Percentiles rank a stretch among this genome's conserved stretches.
These are phyloP conservation scores for Lacerta bilineata DNA, from an alignment of 2,797 vertebrate species.

Conservation along the genomic window DNA sequence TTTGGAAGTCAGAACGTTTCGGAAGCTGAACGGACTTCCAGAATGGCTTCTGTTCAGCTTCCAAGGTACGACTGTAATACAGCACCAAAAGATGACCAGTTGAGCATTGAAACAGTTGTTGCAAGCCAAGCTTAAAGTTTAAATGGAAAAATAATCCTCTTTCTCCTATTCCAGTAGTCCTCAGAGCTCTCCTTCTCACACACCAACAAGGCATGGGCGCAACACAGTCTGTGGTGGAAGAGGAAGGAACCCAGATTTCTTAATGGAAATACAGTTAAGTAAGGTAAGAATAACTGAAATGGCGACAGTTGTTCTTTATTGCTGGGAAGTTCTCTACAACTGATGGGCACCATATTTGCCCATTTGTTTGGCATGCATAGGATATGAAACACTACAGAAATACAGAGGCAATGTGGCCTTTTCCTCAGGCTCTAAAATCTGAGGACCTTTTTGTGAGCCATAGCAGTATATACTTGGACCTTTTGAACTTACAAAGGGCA, in stretches of 20 bases:
- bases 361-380: background rate
- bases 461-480: background rate
- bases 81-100: background rate
- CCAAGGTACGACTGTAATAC: no score
- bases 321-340: background rate
- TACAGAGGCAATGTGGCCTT: background rate
- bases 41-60: no score
- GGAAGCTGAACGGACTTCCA: no score
- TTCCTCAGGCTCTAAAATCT: background rate
- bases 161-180: slow-evolving; percentile 82
- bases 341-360: background rate
- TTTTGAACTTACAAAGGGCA: background rate
- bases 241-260: slow-evolving; percentile 92
- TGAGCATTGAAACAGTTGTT: slow-evolving; percentile 13
- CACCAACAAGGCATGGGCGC: slow-evolving; percentile 88
- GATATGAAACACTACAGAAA: background rate
- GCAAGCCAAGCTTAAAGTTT: slow-evolving; percentile 17
- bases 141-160: background rate
- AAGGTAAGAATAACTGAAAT: slow-evolving; percentile 82
- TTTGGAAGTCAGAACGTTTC: no score
- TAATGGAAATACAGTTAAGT: slow-evolving; percentile 98
- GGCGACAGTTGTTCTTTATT: background rate
- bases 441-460: background rate
- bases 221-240: slow-evolving; percentile 84
- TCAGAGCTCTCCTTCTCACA: slow-evolving; percentile 94